phyloP scores from a whole-genome alignment of 1,140 invertebrate genomes.

The Cotesia vestalis region DNA sequence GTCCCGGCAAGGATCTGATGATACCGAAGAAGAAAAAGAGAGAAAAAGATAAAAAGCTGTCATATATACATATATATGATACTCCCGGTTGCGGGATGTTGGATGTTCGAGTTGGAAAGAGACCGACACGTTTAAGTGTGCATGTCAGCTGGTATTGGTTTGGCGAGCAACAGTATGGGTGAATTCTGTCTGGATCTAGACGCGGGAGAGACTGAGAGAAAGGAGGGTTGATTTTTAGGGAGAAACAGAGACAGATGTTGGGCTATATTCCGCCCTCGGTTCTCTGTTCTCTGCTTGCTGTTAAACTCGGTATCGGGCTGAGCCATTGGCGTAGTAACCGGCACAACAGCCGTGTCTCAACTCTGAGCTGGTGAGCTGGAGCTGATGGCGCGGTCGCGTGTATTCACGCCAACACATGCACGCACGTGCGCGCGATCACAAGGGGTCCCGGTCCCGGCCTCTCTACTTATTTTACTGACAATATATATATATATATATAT shows the following conservation, averaged over 20 bases:
- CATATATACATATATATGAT: too few relatives aligned
- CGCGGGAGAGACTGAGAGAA: conserved; percentile 29
- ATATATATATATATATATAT: too few relatives aligned
- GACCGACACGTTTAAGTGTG: conserved; percentile 32
- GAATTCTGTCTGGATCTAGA: too few relatives aligned
- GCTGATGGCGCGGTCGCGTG: conserved; percentile 7
- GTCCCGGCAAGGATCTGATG: conserved; percentile 14
- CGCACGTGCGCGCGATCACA: conserved; percentile 24
- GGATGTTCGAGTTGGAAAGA: conserved; percentile 40
- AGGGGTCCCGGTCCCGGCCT: conserved; percentile 57
- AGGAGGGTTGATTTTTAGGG: conserved; percentile 37
- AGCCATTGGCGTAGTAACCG: conserved; percentile 41
- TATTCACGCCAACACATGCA: conserved; percentile 13
- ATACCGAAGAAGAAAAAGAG: conserved; percentile 28
- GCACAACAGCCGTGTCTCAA: not conserved
- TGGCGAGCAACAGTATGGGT: not conserved
- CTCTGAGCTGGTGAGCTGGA: too few relatives aligned
- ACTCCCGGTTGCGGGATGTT: conserved; percentile 53
- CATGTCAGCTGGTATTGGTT: conserved; percentile 19
- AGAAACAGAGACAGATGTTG: too few relatives aligned
- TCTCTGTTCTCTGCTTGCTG: conserved; percentile 33
- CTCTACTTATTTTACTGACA: too few relatives aligned
- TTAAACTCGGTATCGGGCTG: conserved; percentile 38
- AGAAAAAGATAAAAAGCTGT: conserved; percentile 11
- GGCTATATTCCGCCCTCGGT: not conserved